These are phyloP conservation scores for Hyaena hyaena DNA, from an alignment of 2,113 vertebrate genomes.

Conservation along the genomic window DNA sequence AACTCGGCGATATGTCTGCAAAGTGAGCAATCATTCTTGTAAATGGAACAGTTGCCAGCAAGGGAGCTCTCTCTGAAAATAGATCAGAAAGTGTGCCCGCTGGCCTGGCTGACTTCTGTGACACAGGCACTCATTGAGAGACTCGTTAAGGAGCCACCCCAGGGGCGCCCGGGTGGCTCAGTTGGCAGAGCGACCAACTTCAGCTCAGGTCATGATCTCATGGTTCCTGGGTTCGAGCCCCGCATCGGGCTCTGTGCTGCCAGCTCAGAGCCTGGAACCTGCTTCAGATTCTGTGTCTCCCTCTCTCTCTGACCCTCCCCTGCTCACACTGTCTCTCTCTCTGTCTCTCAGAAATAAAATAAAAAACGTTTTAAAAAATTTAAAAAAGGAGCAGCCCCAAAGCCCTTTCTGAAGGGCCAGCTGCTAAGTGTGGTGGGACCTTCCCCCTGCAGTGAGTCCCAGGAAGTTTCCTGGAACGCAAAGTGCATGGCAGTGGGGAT, in stretches of 20 bases:
- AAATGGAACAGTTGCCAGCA: constrained; percentile 43
- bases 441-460: background rate
- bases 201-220: no score
- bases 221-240: no score
- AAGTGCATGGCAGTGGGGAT: background rate
- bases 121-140: background rate
- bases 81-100: constrained; percentile 32
- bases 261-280: no score
- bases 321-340: no score
- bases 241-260: no score
- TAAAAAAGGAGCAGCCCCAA: background rate
- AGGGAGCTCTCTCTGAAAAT: constrained; percentile 57
- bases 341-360: no score
- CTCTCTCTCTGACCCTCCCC: no score
- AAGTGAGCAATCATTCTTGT: constrained; percentile 41
- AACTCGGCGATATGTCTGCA: background rate
- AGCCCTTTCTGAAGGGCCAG: background rate
- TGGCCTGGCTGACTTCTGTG: constrained; percentile 24
- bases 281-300: no score
- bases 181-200: no score
- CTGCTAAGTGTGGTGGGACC: background rate
- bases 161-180: no score
- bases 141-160: background rate
- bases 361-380: no score
- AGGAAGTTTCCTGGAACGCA: background rate